Base-by-base conservation (phyloP, 2,113 vertebrate species). In the Kryptolebias marmoratus region DNA sequence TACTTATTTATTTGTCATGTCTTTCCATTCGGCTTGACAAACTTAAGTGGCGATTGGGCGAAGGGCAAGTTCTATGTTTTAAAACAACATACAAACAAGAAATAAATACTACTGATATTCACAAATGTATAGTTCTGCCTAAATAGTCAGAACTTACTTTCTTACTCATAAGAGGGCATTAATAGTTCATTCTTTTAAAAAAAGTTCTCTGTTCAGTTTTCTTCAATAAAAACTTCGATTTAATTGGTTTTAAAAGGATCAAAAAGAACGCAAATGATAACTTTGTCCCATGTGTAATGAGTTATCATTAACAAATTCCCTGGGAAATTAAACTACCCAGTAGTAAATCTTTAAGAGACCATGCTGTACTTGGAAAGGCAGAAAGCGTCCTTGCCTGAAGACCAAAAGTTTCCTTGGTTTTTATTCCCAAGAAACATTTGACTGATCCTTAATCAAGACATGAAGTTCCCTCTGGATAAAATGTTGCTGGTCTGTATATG, bases 201-300 rank as follows among this genome's bases (percentile, higher is more conserved):
- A 81, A 72, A 78, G 5, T 68, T 83, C 5, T 82, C 68, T 84
- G 85, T 82, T 73, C 56, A 62, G 42, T 71, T 61, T 71, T 87
- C 87, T 84, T 70, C 73, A 80, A 81, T 66, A 18, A 68, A 79
- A 44, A 87, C 83, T 78, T n/a, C 63, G 73, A 68, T 82, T 82
- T 88, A 89, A 91, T 91, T 90, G 72, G 64, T 90, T 91, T 84
- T 79, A 84, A 90, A 84, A 83, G 69, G 81, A 87, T 77, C 67
- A 88, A 88, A 87, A 31, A 13, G 32, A 62, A 68, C 58, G 61
- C 42, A 76, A 69, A 79, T 71, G 4, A 71, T 76, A 78, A 76
- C 58, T 42, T 64, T 48, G 62, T 67, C 61, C 77, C 42, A 57
- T 32, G 71, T 79, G 61, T 58, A 70, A 64, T 36, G 54, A 12